Percentiles rank a stretch among this genome's conserved stretches.
Evolutionary conservation across 2,797 vertebrate species (phyloP).

Genomic region (Bovichtus variegatus): DNA sequence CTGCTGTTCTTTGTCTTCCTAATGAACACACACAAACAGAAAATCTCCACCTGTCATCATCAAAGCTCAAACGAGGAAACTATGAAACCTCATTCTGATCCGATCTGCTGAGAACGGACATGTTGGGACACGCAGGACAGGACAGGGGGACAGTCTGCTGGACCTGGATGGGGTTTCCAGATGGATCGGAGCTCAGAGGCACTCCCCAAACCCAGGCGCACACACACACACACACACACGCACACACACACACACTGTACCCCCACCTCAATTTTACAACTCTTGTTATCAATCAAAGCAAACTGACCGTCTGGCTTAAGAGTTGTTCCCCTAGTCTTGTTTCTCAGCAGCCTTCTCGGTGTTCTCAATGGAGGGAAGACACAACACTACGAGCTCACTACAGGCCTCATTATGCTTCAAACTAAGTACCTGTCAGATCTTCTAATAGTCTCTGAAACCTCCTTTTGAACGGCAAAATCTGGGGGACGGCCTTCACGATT

Average conservation of each 20-base stretch:
- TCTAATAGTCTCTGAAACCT: not conserved
- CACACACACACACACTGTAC: slow-evolving; percentile 2
- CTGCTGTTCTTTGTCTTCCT: slow-evolving; percentile 10
- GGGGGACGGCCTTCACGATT: not conserved
- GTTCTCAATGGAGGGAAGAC: not conserved
- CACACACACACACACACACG: not conserved
- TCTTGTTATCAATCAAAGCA: slow-evolving; percentile 55
- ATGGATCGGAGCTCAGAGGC: slow-evolving; percentile 56
- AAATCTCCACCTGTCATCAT: slow-evolving; percentile 52
- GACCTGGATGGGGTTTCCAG: slow-evolving; percentile 71
- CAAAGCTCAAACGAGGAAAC: slow-evolving; percentile 68
- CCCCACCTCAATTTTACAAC: slow-evolving; percentile 50
- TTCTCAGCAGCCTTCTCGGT: not conserved
- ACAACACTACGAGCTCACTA: not conserved
- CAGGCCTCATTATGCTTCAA: not conserved
- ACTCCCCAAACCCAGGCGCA: slow-evolving; percentile 11
- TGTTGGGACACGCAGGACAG: slow-evolving; percentile 22
- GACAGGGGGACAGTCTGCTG: not conserved
- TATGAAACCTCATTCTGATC: slow-evolving; percentile 34
- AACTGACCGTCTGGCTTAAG: slow-evolving; percentile 36
- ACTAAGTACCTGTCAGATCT: not conserved
- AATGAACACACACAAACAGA: slow-evolving; percentile 28
- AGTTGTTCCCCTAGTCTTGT: slow-evolving; percentile 33
- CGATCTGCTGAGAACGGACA: slow-evolving; percentile 20
- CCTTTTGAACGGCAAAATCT: too few relatives aligned